phyloP scores from a whole-genome alignment of 1,140 invertebrate genomes.

The Drosophila obscura region DNA sequence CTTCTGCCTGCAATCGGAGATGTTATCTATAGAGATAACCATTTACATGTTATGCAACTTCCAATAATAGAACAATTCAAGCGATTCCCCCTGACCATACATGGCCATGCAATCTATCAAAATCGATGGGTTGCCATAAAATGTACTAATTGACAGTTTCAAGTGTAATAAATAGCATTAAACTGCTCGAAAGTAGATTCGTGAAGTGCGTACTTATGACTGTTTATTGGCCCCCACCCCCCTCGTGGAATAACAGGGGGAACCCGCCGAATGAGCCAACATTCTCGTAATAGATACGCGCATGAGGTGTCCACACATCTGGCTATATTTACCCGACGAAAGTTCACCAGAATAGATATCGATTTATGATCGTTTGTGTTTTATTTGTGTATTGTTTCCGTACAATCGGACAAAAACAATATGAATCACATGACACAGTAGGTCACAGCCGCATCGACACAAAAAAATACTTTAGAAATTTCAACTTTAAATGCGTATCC shows the following conservation, averaged over 20 bases:
- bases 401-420: conserved; percentile 20
- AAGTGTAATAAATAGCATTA: conserved; percentile 46
- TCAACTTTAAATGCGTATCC: background rate
- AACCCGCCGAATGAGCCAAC: conserved; percentile 14
- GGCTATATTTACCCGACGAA: too few relatives aligned
- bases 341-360: conserved; percentile 43
- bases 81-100: background rate
- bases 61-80: background rate
- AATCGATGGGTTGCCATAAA: conserved; percentile 41
- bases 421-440: conserved; percentile 37
- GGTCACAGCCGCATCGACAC: background rate
- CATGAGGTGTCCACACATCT: background rate
- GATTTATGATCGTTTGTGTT: conserved; percentile 30
- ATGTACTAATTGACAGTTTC: conserved; percentile 54
- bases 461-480: background rate
- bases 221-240: conserved; percentile 45
- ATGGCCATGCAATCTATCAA: conserved; percentile 28
- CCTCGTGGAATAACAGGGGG: conserved; percentile 14
- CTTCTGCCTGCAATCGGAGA: too few relatives aligned
- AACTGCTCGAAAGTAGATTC: conserved; percentile 46
- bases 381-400: background rate
- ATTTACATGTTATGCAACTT: conserved; percentile 20
- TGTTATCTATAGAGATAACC: too few relatives aligned
- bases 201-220: conserved; percentile 56
- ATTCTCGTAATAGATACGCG: conserved; percentile 25